phyloP scores from a whole-genome alignment of 2,113 vertebrate species.

The Brachypodius melanocephalos region DNA sequence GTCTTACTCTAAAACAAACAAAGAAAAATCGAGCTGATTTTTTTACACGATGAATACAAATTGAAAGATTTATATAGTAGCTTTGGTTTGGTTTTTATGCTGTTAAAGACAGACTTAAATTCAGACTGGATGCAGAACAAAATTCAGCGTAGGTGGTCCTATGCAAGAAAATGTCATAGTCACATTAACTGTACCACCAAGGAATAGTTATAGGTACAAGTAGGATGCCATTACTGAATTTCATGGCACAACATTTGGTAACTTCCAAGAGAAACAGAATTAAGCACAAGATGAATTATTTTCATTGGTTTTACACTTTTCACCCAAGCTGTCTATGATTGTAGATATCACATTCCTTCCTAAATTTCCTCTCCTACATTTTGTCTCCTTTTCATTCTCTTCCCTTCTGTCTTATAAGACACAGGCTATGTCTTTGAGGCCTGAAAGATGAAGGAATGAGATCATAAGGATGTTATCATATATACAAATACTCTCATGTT shows the following conservation, averaged over 20 bases:
- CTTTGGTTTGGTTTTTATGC: background rate
- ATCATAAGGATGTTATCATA: background rate
- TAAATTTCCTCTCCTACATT: background rate
- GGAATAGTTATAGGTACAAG: background rate
- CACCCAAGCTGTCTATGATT: background rate
- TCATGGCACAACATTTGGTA: background rate
- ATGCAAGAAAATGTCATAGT: background rate
- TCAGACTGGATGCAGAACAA: background rate
- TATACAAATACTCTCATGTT: background rate
- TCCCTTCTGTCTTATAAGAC: background rate
- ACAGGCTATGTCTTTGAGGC: background rate
- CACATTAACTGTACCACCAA: background rate
- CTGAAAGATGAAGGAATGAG: background rate
- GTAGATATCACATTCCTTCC: background rate
- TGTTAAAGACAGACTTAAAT: background rate
- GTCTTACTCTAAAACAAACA: background rate
- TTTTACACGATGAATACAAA: background rate
- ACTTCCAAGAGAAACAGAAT: background rate
- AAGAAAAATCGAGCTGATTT: background rate
- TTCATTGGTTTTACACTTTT: background rate
- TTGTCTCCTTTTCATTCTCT: background rate
- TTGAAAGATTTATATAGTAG: background rate
- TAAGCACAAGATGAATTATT: background rate
- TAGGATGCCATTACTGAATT: background rate
- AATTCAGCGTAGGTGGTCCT: background rate